These are phyloP conservation scores for Epizoanthus ramosus DNA, from an alignment of 92 coral and sea anemone species.

Conservation along the genomic window DNA sequence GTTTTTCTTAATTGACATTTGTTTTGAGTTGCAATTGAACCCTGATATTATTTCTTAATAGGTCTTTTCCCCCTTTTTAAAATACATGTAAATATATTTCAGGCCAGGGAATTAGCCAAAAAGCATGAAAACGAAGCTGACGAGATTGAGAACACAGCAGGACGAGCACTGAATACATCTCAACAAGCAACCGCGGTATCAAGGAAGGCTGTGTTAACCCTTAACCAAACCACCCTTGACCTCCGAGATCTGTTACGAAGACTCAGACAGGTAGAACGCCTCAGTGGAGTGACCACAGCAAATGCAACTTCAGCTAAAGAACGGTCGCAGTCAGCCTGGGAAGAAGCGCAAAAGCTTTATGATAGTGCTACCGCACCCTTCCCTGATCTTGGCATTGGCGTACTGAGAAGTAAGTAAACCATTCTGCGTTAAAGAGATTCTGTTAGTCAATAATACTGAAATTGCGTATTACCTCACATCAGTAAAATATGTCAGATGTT, in stretches of 20 bases:
- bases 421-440: neutral
- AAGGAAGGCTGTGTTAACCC: slow-evolving; percentile 61
- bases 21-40: too few species aligned
- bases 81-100: neutral
- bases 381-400: slow-evolving; percentile 66
- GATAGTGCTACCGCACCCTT: slow-evolving; percentile 71
- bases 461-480: too few species aligned
- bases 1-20: too few species aligned
- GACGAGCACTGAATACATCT: slow-evolving; percentile 65
- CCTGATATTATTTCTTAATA: too few species aligned
- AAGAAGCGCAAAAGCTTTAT: slow-evolving; percentile 66
- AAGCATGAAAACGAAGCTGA: slow-evolving; percentile 82
- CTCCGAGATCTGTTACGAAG: slow-evolving; percentile 65
- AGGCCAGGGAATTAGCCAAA: slow-evolving; percentile 74
- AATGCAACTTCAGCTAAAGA: slow-evolving; percentile 63
- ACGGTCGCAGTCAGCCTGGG: slow-evolving; percentile 61
- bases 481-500: too few species aligned
- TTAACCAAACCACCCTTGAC: slow-evolving; percentile 65
- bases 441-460: too few species aligned
- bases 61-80: too few species aligned
- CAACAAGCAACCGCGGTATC: slow-evolving; percentile 64
- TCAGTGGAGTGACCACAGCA: slow-evolving; percentile 55
- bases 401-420: slow-evolving; percentile 60
- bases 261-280: slow-evolving; percentile 54
- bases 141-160: slow-evolving; percentile 62